Conservation (phyloP, 2,113 vertebrate genomes). For the Callionymus lyra region DNA sequence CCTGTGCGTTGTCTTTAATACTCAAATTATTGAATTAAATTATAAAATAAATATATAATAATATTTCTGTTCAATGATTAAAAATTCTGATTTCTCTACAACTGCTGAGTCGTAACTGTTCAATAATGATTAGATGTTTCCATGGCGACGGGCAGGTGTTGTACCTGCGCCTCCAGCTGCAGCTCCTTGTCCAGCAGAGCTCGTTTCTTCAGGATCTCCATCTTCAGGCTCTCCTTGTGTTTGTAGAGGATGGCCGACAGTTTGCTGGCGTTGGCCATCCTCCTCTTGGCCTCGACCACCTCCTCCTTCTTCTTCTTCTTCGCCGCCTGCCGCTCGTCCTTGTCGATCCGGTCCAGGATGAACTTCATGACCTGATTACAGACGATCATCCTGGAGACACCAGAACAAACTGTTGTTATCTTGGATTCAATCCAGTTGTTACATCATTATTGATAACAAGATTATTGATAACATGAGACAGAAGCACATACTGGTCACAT, state of each 20-base stretch:
- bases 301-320: constrained; percentile 93
- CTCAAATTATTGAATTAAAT: too few relatives aligned
- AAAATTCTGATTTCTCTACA: too few relatives aligned
- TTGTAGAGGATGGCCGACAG: constrained; percentile 92
- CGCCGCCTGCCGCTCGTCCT: constrained; percentile 90
- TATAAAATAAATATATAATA: too few relatives aligned
- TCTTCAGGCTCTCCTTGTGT: constrained; percentile 94
- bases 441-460: neutral
- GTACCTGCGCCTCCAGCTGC: constrained; percentile 91
- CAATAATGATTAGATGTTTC: too few relatives aligned
- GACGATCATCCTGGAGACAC: constrained; percentile 83
- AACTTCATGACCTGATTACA: constrained; percentile 99
- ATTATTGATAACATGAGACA: neutral
- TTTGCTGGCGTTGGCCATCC: constrained; percentile 88
- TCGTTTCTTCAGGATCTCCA: constrained; percentile 93
- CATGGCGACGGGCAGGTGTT: too few relatives aligned
- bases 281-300: constrained; percentile 88
- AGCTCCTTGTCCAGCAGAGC: constrained; percentile 94
- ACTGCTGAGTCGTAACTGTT: too few relatives aligned
- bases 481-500: too few relatives aligned
- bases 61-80: too few relatives aligned
- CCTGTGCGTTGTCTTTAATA: too few relatives aligned
- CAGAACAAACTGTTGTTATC: too few relatives aligned
- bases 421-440: too few relatives aligned
- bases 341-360: constrained; percentile 97